Evolutionary conservation across 2,113 vertebrate species (phyloP), one percentile per base, ranked within the genome.

Genomic region (Podocnemis expansa): DNA sequence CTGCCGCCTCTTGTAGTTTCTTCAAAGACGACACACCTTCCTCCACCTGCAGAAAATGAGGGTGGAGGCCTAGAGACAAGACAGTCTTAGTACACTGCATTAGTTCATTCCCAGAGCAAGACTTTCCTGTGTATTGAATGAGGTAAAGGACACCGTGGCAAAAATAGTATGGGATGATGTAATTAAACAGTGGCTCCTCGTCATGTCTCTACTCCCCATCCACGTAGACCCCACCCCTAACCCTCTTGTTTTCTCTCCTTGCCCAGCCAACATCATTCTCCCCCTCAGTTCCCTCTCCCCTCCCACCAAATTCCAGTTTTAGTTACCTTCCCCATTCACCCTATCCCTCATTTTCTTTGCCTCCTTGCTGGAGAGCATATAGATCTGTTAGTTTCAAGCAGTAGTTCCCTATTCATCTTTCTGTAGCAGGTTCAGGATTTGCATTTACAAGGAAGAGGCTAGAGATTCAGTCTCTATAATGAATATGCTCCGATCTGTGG

Each of bases 351-450:
- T 10, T 6, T 12, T 29, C 49, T 25, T 85, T 5, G 24, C 79
- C 45, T 86, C 63, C 16, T 1, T 78, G 84, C n/a, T 91, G 47
- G 5, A 16, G 10, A 67, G 67, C 89, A 89, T n/a, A 4, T 55
- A 2, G 0, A 0, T 11, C 2, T 24, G 55, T 0, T n/a, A 79
- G 83, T 43, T 52, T 91, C 67, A 81, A 29, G 58, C 29, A 31
- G 63, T 27, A 38, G 5, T 60, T 91, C 87, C 87, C 51, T 49
- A n/a, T 5, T 17, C 17, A 4, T 31, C 75, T 60, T 80, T n/a
- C 51, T 79, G 0, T 51, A 19, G 8, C n/a, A 52, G 60, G 22
- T 31, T 47, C 3, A 85, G 4, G 14, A 16, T 2, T 3, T 93
- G 84, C 31, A 8, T 2, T 38, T 41, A 10, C 16, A 34, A 11